A percentile compares a stretch with the other conserved stretches of the same genome.
These are phyloP conservation scores for Mesocentrotus franciscanus DNA, from an alignment of 53 echinoderm and acorn worm genomes.

Conservation along the genomic window DNA sequence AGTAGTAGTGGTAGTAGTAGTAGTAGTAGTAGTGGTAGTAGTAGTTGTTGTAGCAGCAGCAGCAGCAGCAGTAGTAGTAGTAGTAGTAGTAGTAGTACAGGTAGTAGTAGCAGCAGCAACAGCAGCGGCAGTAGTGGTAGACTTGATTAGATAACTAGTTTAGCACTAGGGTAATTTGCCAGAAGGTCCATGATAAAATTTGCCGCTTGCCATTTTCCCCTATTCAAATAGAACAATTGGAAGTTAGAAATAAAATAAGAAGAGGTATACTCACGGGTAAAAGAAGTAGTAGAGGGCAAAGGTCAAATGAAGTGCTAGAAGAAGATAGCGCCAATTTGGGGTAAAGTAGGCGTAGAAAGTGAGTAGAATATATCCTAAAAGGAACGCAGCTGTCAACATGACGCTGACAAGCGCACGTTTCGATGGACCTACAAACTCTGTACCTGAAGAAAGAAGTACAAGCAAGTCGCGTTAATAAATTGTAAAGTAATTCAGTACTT, in stretches of 20 bases:
- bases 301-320: slow-evolving; percentile 1
- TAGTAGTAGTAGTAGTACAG: too few species aligned
- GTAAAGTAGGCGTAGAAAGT: slow-evolving; percentile 58
- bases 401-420: slow-evolving; percentile 45
- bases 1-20: too few species aligned
- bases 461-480: not conserved
- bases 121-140: too few species aligned
- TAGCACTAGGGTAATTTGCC: not conserved
- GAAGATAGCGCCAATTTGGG: slow-evolving; percentile 44
- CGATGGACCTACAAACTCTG: slow-evolving; percentile 43
- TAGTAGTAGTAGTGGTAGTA: too few species aligned
- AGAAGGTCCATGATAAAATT: not conserved
- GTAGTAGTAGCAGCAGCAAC: too few species aligned
- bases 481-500: not conserved
- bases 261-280: slow-evolving; percentile 3
- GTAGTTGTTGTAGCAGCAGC: too few species aligned
- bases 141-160: not conserved
- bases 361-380: slow-evolving; percentile 26
- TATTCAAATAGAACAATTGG: too few species aligned
- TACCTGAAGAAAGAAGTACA: not conserved
- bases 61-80: too few species aligned
- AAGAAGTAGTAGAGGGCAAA: slow-evolving; percentile 24
- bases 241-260: not conserved
- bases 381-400: not conserved
- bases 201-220: not conserved